Base-by-base conservation (phyloP, 1,140 invertebrate species). In the Drosophila dunni region DNA sequence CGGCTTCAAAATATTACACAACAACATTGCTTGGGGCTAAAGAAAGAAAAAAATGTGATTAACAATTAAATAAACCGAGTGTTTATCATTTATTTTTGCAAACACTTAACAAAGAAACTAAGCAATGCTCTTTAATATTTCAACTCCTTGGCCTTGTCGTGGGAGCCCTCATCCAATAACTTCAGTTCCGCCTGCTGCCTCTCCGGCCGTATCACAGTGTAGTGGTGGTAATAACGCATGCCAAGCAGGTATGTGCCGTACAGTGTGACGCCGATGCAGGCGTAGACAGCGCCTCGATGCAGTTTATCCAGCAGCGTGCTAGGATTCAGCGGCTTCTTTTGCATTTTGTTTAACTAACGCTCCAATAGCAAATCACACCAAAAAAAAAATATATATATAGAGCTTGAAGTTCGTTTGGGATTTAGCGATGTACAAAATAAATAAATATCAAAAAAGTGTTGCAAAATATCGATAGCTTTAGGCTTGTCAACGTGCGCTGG, bases 231-330 rank as follows among this genome's bases (percentile, higher is more conserved):
- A 60, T 88, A 91, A 50, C 92, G 81, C 74, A 91, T 76, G 11
- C 91, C 93, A n/a, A 93, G 64, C 58, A 92, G 42, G 29, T 89
- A 85, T 10, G 89, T 88, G 34, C 93, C 93, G 79, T 90, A 92
- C 6, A 93, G 40, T 63, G 93, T 93, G 17, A 93, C 81, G 8
- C 89, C 93, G 33, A 94, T 86, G 79, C 93, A 94, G 33, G 92
- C 91, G 29, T 88, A 91, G 7, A 94, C 93, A 42, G 92, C 91
- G 45, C 93, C 93, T 63, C 92, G 93, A 72, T 94, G 93, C 44
- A 94, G 66, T 79, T 90, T 92, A 66, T 93, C 92, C 46, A 93
- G 48, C 54, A 93, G 66, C 8, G 80, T 56, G 76, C 72, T 93
- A 6, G 73, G 78, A n/a, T 76, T 78, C 5, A 92, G 60, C 20